Percentiles rank a stretch among this genome's conserved stretches.
phyloP scores from a whole-genome alignment of 2,113 vertebrate species.

The Thalassarche chlororhynchos region DNA sequence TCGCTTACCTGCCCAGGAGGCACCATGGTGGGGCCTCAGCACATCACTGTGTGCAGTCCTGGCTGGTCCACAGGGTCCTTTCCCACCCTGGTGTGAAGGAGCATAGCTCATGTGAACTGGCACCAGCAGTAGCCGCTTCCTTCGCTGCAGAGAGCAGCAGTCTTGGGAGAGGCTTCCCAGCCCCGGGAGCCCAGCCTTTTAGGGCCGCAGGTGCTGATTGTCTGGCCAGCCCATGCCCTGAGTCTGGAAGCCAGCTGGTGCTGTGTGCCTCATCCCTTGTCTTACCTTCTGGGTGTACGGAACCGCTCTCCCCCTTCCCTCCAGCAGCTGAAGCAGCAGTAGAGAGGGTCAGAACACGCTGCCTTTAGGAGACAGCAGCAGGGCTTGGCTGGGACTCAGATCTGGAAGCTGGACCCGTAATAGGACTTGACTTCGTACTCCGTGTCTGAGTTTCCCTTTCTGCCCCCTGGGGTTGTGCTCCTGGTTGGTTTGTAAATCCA shows the following conservation, averaged over 20 bases:
- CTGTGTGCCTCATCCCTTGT: neutral
- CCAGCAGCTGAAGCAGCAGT: neutral
- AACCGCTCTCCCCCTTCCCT: neutral
- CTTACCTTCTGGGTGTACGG: accelerated
- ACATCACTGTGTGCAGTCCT: accelerated
- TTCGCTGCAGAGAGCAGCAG: neutral
- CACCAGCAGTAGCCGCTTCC: neutral
- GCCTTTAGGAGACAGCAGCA: neutral
- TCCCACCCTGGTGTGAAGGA: neutral
- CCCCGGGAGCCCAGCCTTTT: accelerated
- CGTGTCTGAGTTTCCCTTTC: neutral
- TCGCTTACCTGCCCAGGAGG: neutral
- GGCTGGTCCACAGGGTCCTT: too few relatives aligned
- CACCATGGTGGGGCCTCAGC: accelerated
- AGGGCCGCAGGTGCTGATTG: neutral
- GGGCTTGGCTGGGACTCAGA: neutral
- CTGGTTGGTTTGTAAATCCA: neutral
- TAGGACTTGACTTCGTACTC: neutral
- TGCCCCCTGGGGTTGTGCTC: neutral
- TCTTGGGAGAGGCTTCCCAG: neutral
- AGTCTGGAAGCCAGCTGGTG: neutral
- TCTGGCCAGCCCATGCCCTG: neutral
- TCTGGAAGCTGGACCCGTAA: neutral
- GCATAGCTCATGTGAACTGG: accelerated
- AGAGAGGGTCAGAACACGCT: accelerated